Evolutionary conservation across 2,888 invertebrate species (phyloP).

Genomic region (Dendrolimus houi): DNA sequence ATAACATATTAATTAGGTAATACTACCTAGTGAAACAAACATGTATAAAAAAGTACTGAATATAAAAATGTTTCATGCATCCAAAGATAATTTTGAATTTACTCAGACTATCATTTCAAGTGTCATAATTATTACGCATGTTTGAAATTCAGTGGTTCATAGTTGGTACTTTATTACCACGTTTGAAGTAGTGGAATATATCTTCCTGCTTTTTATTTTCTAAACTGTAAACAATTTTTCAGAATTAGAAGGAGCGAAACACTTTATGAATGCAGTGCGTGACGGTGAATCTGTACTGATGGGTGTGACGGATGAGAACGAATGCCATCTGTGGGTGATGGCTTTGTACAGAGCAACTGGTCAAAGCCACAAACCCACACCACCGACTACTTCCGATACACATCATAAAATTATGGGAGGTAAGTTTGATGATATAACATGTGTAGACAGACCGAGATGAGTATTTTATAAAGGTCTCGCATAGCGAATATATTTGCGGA

Average conservation of each 20-base stretch:
- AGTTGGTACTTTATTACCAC: too few species aligned
- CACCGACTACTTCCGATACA: conserved; percentile 87
- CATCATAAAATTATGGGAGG: conserved; percentile 90
- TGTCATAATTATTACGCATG: too few species aligned
- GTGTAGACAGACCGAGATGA: background rate
- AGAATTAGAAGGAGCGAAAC: conserved; percentile 95
- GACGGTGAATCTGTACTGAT: conserved; percentile 98
- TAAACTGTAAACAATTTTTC: conserved; percentile 12
- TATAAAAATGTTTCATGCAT: too few species aligned
- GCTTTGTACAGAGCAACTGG: conserved; percentile 99
- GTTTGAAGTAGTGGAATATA: too few species aligned
- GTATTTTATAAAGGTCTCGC: too few species aligned
- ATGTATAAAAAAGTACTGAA: background rate
- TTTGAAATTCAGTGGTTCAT: too few species aligned
- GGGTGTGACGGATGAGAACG: conserved; percentile 98
- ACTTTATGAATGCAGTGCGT: conserved; percentile 98
- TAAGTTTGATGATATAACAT: conserved; percentile 42
- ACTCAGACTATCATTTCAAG: too few species aligned
- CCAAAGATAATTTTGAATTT: too few species aligned
- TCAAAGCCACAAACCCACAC: conserved; percentile 98
- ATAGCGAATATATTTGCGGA: too few species aligned
- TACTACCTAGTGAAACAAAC: conserved; percentile 3
- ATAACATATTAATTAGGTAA: conserved; percentile 4
- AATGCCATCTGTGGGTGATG: conserved; percentile 99
- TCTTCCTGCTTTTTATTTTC: too few species aligned